These are phyloP conservation scores for Oceanodroma leucorhoa DNA, from an alignment of 2,797 vertebrate genomes.

Conservation along the genomic window DNA sequence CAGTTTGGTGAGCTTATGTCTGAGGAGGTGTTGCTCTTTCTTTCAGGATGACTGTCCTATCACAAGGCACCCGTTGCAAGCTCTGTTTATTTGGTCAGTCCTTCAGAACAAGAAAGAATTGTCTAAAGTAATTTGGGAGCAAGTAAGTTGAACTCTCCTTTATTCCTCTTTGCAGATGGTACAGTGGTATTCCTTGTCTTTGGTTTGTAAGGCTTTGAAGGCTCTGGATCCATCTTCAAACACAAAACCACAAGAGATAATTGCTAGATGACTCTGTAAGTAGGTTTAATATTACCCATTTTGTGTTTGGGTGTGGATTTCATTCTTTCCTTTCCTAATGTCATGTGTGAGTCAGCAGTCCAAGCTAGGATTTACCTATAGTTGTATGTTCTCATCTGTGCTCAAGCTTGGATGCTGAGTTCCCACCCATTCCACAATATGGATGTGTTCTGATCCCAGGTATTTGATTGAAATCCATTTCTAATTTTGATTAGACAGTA, in stretches of 20 bases:
- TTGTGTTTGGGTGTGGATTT: neutral
- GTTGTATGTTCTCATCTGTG: neutral
- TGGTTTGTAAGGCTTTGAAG: neutral
- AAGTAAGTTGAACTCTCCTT: slow-evolving; percentile 58
- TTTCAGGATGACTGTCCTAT: slow-evolving; percentile 76
- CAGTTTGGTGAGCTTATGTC: neutral
- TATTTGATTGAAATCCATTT: neutral
- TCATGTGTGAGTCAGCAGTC: neutral
- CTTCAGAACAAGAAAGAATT: slow-evolving; percentile 83
- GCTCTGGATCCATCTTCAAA: neutral
- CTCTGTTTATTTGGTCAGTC: slow-evolving; percentile 83
- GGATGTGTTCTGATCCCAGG: neutral
- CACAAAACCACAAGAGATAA: neutral
- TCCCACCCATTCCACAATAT: neutral
- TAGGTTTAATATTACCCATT: neutral
- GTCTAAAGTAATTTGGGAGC: slow-evolving; percentile 82
- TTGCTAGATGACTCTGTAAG: neutral
- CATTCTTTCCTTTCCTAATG: neutral
- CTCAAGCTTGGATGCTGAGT: neutral
- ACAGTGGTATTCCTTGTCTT: neutral
- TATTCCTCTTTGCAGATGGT: neutral
- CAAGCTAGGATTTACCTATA: neutral
- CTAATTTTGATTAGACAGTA: neutral
- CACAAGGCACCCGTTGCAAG: slow-evolving; percentile 78
- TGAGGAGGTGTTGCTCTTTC: neutral